Percentiles rank a stretch among this genome's conserved stretches.
These are phyloP conservation scores for Parotocinclus haroldoi DNA, from an alignment of 2,797 vertebrate genomes.

Conservation along the genomic window DNA sequence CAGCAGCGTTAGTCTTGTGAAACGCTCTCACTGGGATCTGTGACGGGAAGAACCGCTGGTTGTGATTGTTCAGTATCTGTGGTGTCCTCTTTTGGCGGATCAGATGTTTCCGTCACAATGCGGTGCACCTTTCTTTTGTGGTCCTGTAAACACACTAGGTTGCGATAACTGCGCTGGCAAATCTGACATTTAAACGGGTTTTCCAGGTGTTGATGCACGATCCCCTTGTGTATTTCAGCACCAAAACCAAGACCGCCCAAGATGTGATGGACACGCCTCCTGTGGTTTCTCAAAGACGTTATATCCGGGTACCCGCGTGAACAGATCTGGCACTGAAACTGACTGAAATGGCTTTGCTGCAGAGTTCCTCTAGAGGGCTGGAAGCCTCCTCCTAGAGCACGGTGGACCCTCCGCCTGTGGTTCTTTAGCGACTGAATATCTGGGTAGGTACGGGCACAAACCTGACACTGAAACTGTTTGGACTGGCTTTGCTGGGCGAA, in stretches of 20 bases:
- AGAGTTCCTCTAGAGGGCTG: conserved; percentile 29
- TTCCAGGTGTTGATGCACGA: conserved; percentile 16
- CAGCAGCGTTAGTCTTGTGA: neutral
- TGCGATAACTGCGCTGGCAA: conserved; percentile 41
- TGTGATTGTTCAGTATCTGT: conserved; percentile 16
- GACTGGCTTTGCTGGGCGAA: neutral
- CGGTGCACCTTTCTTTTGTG: conserved; percentile 41
- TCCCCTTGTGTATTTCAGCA: conserved; percentile 24
- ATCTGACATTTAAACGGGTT: conserved; percentile 42
- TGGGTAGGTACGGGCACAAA: conserved; percentile 68
- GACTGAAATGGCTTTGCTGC: conserved; percentile 34
- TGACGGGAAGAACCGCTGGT: neutral
- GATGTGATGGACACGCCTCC: conserved; percentile 41
- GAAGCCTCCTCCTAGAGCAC: conserved; percentile 60
- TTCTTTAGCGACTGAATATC: conserved; percentile 70
- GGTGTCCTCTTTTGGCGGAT: conserved; percentile 11
- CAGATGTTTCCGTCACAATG: conserved; percentile 36
- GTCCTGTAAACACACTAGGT: conserved; percentile 40
- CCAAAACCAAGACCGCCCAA: conserved; percentile 31
- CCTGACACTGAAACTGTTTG: conserved; percentile 60
- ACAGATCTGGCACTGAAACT: conserved; percentile 50
- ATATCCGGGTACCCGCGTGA: conserved; percentile 35
- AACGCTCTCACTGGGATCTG: neutral
- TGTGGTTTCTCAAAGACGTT: conserved; percentile 47
- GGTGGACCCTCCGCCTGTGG: conserved; percentile 72